Evolutionary conservation across 2,888 invertebrate species (phyloP).

Genomic region (Theretra japonica): DNA sequence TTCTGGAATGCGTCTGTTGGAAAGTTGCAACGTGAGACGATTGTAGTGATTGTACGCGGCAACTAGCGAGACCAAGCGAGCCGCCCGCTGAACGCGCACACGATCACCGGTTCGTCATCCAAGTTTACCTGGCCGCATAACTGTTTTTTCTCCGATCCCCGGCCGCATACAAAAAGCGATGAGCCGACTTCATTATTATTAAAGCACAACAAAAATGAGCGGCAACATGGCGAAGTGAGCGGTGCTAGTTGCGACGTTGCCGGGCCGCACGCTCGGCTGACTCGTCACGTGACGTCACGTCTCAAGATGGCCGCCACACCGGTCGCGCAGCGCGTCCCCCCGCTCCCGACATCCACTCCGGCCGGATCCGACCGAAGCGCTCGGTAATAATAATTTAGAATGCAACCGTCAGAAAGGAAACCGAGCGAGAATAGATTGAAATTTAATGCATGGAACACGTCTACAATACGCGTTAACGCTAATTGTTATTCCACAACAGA

Average conservation of each 20-base stretch:
- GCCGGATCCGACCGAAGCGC: constrained; percentile 76
- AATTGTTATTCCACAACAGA: constrained; percentile 79
- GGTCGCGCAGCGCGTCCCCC: constrained; percentile 66
- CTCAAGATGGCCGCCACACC: constrained; percentile 84
- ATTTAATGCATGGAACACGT: constrained; percentile 78
- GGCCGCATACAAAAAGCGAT: constrained; percentile 75
- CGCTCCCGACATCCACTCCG: constrained; percentile 73
- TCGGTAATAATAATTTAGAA: constrained; percentile 78
- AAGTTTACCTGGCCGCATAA: constrained; percentile 77
- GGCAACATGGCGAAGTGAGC: constrained; percentile 68
- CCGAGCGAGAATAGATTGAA: constrained; percentile 81
- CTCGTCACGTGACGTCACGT: constrained; percentile 85
- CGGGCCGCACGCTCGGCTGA: constrained; percentile 76
- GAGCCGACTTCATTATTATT: constrained; percentile 47
- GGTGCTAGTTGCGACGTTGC: constrained; percentile 72
- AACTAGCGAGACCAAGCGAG: background rate
- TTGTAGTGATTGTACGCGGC: constrained; percentile 32
- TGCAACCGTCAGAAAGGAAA: constrained; percentile 81
- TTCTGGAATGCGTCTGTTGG: constrained; percentile 22
- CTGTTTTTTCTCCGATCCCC: constrained; percentile 77
- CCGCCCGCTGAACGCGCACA: constrained; percentile 19
- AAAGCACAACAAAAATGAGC: constrained; percentile 44
- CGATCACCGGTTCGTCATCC: constrained; percentile 45
- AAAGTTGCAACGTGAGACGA: constrained; percentile 26
- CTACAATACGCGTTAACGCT: constrained; percentile 67